Evolutionary conservation across 2,113 vertebrate species (phyloP), one percentile per base, ranked within the genome.

Genomic region (Cephalopholis sonnerati): DNA sequence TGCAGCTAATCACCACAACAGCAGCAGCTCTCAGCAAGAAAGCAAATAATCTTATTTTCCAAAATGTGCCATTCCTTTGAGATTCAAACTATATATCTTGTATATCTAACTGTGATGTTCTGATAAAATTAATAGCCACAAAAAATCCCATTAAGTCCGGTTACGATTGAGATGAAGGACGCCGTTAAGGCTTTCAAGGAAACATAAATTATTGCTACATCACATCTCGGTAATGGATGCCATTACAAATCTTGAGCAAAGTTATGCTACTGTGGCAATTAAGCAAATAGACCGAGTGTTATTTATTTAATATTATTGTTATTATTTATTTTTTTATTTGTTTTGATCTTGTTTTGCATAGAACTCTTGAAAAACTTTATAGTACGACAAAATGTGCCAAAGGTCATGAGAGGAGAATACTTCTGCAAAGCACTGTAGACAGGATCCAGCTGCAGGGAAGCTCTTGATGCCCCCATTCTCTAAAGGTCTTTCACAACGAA

Each of bases 391-490:
- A 93, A 76, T 87, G 74, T 86, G 86, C 62, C 83, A 90, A 85
- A 92, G 89, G 83, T 90, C 85, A 88, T 15, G 16, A 46, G 48
- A 65, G 62, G 62, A 87, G 81, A 74, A 84, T 59, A 65, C n/a
- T 86, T 88, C 84, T 74, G 82, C 80, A 85, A 82, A 87, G 64
- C 74, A 66, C 61, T 64, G 71, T 29, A 73, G 86, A 93, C 94
- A 94, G 93, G 94, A 96, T 94, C 94, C 95, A 96, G 94, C 95
- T 96, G 95, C 88, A 93, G 81, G 86, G 83, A 94, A 91, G 90
- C 79, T 89, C 87, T 70, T 32, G 22, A 88, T 92, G 87, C 75
- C 86, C 83, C 53, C 80, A 88, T 93, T 90, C 90, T 94, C 90
- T 86, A 77, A 86, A 90, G 75, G 78, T 86, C 83, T 86, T 83